These are phyloP conservation scores for Lepus europaeus DNA, from an alignment of 2,113 vertebrate genomes.

Conservation along the genomic window DNA sequence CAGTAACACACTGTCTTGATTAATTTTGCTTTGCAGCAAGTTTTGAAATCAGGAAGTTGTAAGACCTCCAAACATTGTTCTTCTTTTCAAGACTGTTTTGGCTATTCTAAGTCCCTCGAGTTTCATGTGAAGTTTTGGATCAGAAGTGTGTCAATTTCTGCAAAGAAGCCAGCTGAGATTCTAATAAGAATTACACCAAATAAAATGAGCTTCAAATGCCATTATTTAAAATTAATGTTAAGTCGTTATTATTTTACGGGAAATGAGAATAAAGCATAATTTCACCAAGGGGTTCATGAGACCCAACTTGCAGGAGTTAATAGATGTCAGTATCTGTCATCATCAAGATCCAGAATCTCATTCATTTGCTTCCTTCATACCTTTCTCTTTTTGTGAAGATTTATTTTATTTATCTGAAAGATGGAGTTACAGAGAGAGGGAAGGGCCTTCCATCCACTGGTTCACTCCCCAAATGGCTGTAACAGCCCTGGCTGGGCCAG, in stretches of 20 bases:
- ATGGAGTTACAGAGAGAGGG: too few species aligned
- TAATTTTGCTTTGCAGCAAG: constrained; percentile 32
- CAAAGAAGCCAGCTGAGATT: constrained; percentile 23
- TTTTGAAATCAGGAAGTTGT: constrained; percentile 47
- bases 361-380: background rate
- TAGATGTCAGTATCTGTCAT: background rate
- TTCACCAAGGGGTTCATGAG: background rate
- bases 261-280: background rate
- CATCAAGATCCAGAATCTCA: background rate
- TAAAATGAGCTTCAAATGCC: background rate
- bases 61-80: background rate
- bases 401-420: background rate
- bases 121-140: constrained; percentile 40
- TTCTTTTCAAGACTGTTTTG: constrained; percentile 45
- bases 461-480: too few species aligned
- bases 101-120: background rate
- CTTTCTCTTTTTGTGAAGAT: background rate
- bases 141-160: background rate
- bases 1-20: background rate
- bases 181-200: background rate
- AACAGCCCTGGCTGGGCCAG: too few species aligned
- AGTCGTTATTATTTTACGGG: constrained; percentile 3
- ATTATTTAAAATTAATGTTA: background rate
- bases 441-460: too few species aligned
- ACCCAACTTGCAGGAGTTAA: background rate